These are phyloP conservation scores for Falcaria lacertinaria DNA, from an alignment of 2,888 invertebrate species.

Conservation along the genomic window DNA sequence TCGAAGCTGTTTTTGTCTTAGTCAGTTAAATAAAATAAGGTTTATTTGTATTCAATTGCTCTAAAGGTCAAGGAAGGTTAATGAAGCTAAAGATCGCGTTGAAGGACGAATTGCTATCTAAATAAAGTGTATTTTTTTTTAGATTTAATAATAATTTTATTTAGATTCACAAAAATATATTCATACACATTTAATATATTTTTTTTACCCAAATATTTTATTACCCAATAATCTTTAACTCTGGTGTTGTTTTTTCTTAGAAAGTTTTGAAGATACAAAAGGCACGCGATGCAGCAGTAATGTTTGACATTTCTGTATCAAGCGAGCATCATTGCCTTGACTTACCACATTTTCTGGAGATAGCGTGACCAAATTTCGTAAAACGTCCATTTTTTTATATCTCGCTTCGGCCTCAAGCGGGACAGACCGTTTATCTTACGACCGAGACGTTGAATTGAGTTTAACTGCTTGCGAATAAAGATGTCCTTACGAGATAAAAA, in stretches of 20 bases:
- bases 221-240: too few species aligned
- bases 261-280: not conserved
- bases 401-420: slow-evolving; percentile 33
- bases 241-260: not conserved
- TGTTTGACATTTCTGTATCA: not conserved
- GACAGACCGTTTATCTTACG: slow-evolving; percentile 48
- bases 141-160: too few species aligned
- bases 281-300: not conserved
- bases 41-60: too few species aligned
- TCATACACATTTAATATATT: too few species aligned
- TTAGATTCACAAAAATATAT: too few species aligned
- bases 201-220: too few species aligned
- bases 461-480: slow-evolving; percentile 71
- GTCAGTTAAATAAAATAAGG: not conserved
- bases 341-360: slow-evolving; percentile 5
- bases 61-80: too few species aligned
- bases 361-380: slow-evolving; percentile 29
- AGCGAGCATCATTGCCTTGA: slow-evolving; percentile 5
- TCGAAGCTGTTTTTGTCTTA: not conserved
- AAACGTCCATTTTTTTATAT: slow-evolving; percentile 40
- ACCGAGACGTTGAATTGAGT: slow-evolving; percentile 63
- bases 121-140: too few species aligned
- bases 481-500: slow-evolving; percentile 68
- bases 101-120: too few species aligned
- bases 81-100: too few species aligned